Evolutionary conservation across 2,113 vertebrate species (phyloP), one percentile per base, ranked within the genome.

Genomic region (Girardinichthys multiradiatus): DNA sequence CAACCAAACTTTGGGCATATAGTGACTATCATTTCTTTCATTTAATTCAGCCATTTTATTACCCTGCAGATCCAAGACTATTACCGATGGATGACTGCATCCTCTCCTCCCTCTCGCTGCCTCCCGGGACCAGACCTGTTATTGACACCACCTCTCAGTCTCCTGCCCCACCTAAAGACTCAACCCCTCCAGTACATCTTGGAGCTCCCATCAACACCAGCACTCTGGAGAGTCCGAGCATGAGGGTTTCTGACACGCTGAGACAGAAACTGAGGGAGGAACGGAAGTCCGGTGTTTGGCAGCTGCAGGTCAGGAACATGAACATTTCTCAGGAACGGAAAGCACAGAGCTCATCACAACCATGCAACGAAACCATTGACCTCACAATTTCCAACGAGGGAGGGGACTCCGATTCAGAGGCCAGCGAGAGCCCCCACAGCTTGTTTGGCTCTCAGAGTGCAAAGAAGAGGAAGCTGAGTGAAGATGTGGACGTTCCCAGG

Each of bases 71-170:
- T 81, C 77, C 90, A 2, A 67, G 84, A 37, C 83, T 91, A 30
- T 79, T 93, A 76, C 91, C 92, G 0, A 90, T 92, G 90, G 91
- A 92, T 29, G 90, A 93, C 89, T 92, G 86, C 84, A 93, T 93
- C 82, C 92, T 93, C 70, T 91, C 90, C 74, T 91, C 92, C 59
- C 83, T 93, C 67, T 90, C 91, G 15, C 73, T 91, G 27, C 88
- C 90, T 67, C 84, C 86, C 3, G 88, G 77, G 70, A 61, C 82
- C 68, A 88, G 74, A 81, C 24, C 77, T 15, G 71, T 28, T 68
- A 63, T 4, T 1, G 64, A 76, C 68, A 24, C 57, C 33, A n/a
- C 72, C 65, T 70, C 90, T 14, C 62, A 74, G 57, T 72, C 82
- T 17, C 77, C 86, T 31, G 35, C 79, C 39, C 71, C 9, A 54